phyloP scores from a whole-genome alignment of 2,113 vertebrate genomes.

The Gorsachius goisagi region DNA sequence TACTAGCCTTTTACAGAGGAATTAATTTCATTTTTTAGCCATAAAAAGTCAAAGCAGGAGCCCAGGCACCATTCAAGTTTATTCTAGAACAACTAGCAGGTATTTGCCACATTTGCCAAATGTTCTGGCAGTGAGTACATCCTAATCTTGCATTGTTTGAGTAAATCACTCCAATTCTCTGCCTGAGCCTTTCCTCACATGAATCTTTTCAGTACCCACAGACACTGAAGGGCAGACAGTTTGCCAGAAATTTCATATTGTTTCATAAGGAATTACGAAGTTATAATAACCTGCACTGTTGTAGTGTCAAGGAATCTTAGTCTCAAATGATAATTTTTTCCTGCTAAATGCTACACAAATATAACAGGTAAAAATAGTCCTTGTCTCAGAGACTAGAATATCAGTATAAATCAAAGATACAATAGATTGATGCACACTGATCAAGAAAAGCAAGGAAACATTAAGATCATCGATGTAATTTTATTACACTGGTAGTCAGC shows the following conservation, averaged over 20 bases:
- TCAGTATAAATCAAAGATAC: neutral
- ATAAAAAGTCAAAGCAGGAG: neutral
- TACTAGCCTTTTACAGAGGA: neutral
- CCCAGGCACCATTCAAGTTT: neutral
- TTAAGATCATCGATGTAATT: neutral
- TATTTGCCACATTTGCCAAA: neutral
- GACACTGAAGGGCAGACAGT: neutral
- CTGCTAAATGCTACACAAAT: neutral
- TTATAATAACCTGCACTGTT: neutral
- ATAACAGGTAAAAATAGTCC: neutral
- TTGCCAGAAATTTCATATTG: neutral
- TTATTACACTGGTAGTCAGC: neutral
- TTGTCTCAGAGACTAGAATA: neutral
- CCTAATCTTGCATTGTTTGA: neutral
- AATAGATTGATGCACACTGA: neutral
- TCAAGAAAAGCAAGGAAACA: neutral
- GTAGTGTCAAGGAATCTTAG: neutral
- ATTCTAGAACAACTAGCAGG: neutral
- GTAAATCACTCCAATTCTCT: neutral
- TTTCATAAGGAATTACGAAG: neutral
- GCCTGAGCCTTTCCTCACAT: neutral
- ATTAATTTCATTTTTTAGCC: neutral
- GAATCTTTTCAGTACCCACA: neutral
- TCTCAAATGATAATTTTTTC: neutral
- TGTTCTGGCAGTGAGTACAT: neutral